Conservation (phyloP, 2,888 invertebrate genomes). For the Drosophila anomalipes region DNA sequence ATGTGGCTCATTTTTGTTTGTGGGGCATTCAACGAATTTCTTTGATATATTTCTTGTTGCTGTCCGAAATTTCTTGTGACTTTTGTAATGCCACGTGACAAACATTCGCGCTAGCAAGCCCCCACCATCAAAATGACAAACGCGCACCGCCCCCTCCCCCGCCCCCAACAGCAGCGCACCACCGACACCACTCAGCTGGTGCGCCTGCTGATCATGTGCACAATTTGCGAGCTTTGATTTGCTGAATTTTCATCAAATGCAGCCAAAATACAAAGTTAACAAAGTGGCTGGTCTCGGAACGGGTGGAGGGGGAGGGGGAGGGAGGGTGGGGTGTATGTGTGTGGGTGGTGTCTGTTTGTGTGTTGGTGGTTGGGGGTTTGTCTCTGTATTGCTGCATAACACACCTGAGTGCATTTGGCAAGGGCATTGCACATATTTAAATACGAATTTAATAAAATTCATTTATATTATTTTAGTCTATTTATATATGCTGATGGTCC, state of each 20-base stretch:
- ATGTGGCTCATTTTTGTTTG: conserved; percentile 17
- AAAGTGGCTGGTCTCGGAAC: neutral
- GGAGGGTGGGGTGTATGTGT: neutral
- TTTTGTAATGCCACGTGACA: conserved; percentile 54
- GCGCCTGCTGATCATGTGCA: conserved; percentile 47
- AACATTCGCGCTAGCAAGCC: conserved; percentile 29
- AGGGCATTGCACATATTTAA: conserved; percentile 23
- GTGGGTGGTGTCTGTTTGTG: neutral
- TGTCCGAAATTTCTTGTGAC: conserved; percentile 52
- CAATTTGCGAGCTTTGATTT: conserved; percentile 5
- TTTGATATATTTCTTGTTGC: conserved; percentile 60
- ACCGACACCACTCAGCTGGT: conserved; percentile 15
- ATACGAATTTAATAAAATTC: neutral
- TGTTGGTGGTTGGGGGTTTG: neutral
- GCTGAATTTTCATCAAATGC: conserved; percentile 31
- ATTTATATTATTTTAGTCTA: conserved; percentile 3
- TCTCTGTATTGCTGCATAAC: conserved; percentile 13
- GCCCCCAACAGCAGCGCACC: neutral
- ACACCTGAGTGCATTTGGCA: conserved; percentile 45
- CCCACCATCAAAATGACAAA: conserved; percentile 8
- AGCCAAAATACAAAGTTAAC: conserved; percentile 54
- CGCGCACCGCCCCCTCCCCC: too few relatives aligned
- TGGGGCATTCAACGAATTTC: conserved; percentile 32
- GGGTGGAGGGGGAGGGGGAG: neutral
- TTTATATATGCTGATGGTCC: neutral